phyloP scores from a whole-genome alignment of 2,113 vertebrate species.

The Neopipo cinnamomea region DNA sequence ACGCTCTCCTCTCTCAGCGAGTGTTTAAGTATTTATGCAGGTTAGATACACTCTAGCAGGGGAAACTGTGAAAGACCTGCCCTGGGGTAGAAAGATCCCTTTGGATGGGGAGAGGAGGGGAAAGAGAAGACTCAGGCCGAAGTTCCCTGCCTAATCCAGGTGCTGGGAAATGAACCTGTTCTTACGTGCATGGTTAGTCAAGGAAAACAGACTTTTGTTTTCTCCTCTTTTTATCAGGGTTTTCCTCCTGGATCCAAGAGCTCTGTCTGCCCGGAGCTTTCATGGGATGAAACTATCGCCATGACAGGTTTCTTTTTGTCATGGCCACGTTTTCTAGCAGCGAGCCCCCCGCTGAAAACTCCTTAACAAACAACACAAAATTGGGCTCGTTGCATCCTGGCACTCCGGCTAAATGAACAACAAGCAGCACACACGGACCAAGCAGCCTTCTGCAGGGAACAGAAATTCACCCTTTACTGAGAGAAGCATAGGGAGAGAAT shows the following conservation, averaged over 20 bases:
- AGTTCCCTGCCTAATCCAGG: background rate
- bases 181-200: background rate
- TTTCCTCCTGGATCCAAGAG: background rate
- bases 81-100: background rate
- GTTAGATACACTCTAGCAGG: background rate
- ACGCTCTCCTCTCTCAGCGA: background rate
- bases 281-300: background rate
- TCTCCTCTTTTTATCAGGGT: background rate
- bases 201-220: background rate
- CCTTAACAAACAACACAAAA: background rate
- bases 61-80: background rate
- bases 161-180: background rate
- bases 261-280: background rate
- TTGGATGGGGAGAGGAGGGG: background rate
- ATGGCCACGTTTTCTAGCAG: background rate
- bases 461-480: background rate
- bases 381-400: background rate
- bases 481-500: background rate
- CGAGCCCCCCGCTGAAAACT: background rate
- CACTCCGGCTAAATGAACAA: background rate
- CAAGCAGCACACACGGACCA: background rate
- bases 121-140: background rate
- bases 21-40: slow-evolving; percentile 57
- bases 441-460: background rate
- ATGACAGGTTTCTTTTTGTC: background rate